A percentile compares a stretch with the other conserved stretches of the same genome.
phyloP scores from a whole-genome alignment of 2,888 invertebrate species.

The Andricus curvator region DNA sequence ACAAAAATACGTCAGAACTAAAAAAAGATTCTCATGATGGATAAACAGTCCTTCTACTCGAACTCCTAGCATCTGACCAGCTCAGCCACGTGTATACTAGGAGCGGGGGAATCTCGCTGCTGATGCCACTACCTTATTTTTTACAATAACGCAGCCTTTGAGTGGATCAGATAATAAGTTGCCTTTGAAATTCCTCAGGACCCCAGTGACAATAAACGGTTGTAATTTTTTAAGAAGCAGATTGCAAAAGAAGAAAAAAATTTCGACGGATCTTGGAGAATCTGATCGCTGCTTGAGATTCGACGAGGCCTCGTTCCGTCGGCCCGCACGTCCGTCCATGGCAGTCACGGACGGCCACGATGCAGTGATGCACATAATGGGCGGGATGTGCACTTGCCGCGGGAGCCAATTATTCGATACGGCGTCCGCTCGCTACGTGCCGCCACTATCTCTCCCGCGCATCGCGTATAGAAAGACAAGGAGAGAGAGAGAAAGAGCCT shows the following conservation, averaged over 20 bases:
- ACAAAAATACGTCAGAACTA: no score
- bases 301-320: conserved; percentile 47
- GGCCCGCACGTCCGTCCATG: conserved; percentile 55
- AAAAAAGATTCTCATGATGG: no score
- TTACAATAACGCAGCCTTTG: neutral
- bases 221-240: conserved; percentile 6
- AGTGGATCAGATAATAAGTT: neutral
- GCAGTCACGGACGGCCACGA: conserved; percentile 64
- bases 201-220: neutral
- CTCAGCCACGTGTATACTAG: neutral
- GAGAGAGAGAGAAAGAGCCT: conserved; percentile 41
- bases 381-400: conserved; percentile 78
- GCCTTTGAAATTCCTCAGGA: neutral
- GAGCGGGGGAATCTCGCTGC: neutral
- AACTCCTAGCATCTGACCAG: neutral
- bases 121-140: neutral
- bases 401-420: conserved; percentile 78
- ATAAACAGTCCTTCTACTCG: neutral
- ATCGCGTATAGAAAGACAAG: conserved; percentile 63
- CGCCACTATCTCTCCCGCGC: conserved; percentile 73
- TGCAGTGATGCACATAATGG: conserved; percentile 77
- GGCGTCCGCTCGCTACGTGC: conserved; percentile 71
- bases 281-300: conserved; percentile 51
- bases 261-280: conserved; percentile 35
- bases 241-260: neutral